Conservation (phyloP, 1,140 invertebrate species). For the Papilio glaucus region DNA sequence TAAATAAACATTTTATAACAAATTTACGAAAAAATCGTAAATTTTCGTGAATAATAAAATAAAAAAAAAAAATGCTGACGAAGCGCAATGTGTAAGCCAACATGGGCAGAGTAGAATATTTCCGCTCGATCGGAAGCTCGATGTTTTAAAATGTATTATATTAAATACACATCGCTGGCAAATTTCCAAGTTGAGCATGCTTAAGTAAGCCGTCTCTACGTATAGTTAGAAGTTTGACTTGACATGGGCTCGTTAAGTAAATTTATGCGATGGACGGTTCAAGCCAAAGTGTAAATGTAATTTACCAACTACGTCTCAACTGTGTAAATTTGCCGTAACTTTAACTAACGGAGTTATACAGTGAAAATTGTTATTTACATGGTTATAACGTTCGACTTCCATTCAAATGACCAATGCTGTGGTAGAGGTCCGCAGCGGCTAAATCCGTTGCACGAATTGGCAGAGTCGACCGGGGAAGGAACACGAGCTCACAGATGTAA, state of each 20-base stretch:
- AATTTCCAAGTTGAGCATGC: constrained; percentile 6
- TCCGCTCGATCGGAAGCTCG: background rate
- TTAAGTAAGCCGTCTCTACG: constrained; percentile 9
- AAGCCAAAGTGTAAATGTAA: constrained; percentile 14
- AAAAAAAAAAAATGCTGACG: too few species aligned
- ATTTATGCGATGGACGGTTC: constrained; percentile 19
- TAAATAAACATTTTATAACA: background rate
- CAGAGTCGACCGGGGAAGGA: too few species aligned
- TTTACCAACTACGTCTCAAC: constrained; percentile 12
- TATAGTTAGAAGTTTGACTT: constrained; percentile 1
- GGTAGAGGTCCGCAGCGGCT: too few species aligned
- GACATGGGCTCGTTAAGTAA: constrained; percentile 21
- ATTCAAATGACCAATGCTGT: too few species aligned
- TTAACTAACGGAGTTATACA: background rate
- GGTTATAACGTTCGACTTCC: background rate
- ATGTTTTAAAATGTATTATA: background rate
- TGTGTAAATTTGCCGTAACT: background rate
- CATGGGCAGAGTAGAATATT: background rate
- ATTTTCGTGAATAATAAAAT: too few species aligned
- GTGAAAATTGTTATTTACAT: background rate
- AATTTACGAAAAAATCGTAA: background rate
- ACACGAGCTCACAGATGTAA: too few species aligned
- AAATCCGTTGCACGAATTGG: too few species aligned
- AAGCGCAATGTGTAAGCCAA: too few species aligned
- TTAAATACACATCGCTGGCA: background rate